Evolutionary conservation across 2,797 vertebrate genomes (phyloP).

Genomic region (Eupleurogrammus muticus): DNA sequence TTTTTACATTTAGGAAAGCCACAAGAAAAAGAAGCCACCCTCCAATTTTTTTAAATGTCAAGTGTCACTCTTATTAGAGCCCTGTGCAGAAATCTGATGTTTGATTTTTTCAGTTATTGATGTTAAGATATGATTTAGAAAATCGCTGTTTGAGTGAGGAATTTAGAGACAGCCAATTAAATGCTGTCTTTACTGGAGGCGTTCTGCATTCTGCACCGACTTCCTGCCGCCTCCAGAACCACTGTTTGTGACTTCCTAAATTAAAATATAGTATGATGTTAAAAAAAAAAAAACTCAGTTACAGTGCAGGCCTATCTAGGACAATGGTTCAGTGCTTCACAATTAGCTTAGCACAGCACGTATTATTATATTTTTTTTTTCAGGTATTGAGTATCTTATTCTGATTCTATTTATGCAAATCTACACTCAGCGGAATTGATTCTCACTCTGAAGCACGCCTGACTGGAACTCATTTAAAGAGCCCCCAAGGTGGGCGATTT

Average conservation of each 20-base stretch:
- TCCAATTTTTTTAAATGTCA: too few relatives aligned
- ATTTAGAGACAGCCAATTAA: conserved; percentile 39
- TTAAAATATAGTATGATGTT: conserved; percentile 47
- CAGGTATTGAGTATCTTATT: conserved; percentile 63
- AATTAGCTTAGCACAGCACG: conserved; percentile 62
- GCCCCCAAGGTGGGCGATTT: conserved; percentile 64
- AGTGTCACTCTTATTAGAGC: too few relatives aligned
- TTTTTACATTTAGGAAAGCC: too few relatives aligned
- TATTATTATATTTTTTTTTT: conserved; percentile 63
- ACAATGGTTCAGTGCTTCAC: conserved; percentile 56
- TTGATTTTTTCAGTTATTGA: background rate
- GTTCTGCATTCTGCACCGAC: conserved; percentile 45
- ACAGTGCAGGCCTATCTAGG: conserved; percentile 54
- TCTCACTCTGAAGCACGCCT: conserved; percentile 60
- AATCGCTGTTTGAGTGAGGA: conserved; percentile 5
- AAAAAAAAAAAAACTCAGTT: conserved; percentile 55
- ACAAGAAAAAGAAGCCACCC: too few relatives aligned
- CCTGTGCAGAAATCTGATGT: too few relatives aligned
- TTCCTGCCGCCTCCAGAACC: conserved; percentile 55
- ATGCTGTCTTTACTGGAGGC: conserved; percentile 29
- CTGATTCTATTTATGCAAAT: conserved; percentile 78
- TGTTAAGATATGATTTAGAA: conserved; percentile 14
- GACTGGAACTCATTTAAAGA: conserved; percentile 76
- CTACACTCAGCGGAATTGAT: conserved; percentile 65
- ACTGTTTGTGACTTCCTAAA: conserved; percentile 38